Evolutionary conservation across 2,113 vertebrate species (phyloP).

Genomic region (Sphaerodactylus townsendi): DNA sequence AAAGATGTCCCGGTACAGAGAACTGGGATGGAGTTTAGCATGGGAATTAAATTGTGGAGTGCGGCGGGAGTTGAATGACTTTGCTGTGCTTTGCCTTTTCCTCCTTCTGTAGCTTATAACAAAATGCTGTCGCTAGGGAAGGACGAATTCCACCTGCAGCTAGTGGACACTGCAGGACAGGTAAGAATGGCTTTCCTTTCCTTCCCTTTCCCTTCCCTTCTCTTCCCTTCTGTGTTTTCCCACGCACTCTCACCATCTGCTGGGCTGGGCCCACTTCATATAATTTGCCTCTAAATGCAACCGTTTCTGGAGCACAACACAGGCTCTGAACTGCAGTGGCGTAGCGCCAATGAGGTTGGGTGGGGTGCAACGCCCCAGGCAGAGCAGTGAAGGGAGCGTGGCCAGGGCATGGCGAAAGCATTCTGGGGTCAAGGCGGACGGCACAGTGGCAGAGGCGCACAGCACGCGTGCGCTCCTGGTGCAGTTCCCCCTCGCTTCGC

Average conservation of each 20-base stretch:
- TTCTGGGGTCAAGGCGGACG: too few species aligned
- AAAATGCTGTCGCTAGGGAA: conserved; percentile 85
- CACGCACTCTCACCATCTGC: not conserved
- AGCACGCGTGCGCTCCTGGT: too few species aligned
- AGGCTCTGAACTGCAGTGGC: too few species aligned
- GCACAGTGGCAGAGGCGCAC: too few species aligned
- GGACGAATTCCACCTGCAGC: conserved; percentile 90
- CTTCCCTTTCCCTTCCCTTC: not conserved
- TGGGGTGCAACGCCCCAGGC: too few species aligned
- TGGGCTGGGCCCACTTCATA: not conserved
- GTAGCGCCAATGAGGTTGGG: too few species aligned
- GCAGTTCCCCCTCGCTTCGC: too few species aligned
- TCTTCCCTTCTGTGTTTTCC: not conserved
- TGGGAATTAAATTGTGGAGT: not conserved
- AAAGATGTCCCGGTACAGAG: not conserved
- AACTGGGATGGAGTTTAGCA: not conserved
- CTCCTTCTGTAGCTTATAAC: conserved; percentile 81
- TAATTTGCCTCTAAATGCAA: not conserved
- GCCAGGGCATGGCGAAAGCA: too few species aligned
- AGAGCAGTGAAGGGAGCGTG: too few species aligned
- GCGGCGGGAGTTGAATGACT: not conserved
- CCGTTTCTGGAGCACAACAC: not conserved
- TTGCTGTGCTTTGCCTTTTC: conserved; percentile 4
- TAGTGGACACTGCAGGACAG: conserved; percentile 87
- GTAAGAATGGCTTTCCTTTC: conserved; percentile 53